Percentiles rank a stretch among this genome's conserved stretches.
Evolutionary conservation across 2,113 vertebrate species (phyloP).

Genomic region (Shinisaurus crocodilurus): DNA sequence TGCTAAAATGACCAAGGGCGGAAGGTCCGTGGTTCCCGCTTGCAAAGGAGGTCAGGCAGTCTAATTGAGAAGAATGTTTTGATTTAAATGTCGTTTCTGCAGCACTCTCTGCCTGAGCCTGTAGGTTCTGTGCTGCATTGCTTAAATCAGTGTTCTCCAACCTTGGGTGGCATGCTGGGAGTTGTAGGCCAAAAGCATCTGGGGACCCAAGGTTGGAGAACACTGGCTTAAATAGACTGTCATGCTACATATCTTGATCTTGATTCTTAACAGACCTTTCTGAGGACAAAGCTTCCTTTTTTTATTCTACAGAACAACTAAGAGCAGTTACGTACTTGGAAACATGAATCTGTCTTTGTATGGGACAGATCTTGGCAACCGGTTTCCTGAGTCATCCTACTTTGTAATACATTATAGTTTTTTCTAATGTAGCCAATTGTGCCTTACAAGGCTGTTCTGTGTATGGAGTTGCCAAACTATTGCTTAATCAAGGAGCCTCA

Average conservation of each 20-base stretch:
- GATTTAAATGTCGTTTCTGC: not conserved
- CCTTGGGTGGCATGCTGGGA: no score
- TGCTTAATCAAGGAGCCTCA: not conserved
- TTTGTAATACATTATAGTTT: not conserved
- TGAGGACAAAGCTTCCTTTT: not conserved
- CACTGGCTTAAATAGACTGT: not conserved
- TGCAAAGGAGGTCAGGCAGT: not conserved
- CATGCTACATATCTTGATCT: not conserved
- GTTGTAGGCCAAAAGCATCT: no score
- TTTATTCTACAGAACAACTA: not conserved
- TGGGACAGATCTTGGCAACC: not conserved
- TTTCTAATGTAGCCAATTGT: not conserved
- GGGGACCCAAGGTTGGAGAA: no score
- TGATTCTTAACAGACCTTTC: not conserved
- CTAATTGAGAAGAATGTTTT: not conserved
- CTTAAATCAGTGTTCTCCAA: not conserved
- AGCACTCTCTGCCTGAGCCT: not conserved
- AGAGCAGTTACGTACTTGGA: slow-evolving; percentile 7
- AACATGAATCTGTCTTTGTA: not conserved
- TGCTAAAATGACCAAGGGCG: no score
- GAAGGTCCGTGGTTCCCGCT: not conserved
- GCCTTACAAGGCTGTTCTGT: not conserved
- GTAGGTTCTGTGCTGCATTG: not conserved
- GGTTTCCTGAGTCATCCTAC: not conserved
- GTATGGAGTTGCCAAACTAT: not conserved